These are phyloP conservation scores for Acridotheres tristis DNA, from an alignment of 2,797 vertebrate species.

Conservation along the genomic window DNA sequence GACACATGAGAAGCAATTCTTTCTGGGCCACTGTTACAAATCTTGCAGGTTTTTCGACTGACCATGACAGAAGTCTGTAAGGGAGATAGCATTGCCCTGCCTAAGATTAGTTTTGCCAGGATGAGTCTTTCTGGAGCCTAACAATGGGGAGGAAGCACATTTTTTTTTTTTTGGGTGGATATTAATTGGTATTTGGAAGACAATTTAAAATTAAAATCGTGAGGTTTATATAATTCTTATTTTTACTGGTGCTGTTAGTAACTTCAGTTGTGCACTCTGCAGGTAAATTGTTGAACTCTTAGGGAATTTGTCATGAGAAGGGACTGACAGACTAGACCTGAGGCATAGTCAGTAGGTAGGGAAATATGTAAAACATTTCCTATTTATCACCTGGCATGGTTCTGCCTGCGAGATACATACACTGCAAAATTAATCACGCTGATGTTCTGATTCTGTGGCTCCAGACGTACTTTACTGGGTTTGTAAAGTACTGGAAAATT, in stretches of 20 bases:
- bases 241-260: neutral
- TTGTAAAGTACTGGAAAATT: neutral
- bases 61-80: neutral
- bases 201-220: neutral
- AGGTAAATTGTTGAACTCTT: neutral
- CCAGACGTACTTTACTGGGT: neutral
- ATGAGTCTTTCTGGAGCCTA: neutral
- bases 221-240: neutral
- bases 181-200: neutral
- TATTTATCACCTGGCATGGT: neutral
- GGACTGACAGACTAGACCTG: neutral
- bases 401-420: accelerated
- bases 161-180: neutral
- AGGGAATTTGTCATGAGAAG: neutral
- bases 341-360: neutral
- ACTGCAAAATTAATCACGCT: neutral
- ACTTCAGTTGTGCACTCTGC: neutral
- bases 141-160: neutral
- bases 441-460: neutral
- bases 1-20: neutral
- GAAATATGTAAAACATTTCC: neutral
- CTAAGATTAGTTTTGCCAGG: neutral
- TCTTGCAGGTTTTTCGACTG: neutral
- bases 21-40: neutral
- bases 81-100: neutral